A percentile compares a stretch with the other conserved stretches of the same genome.
These are phyloP conservation scores for Marcusenius ussheri DNA, from an alignment of 2,113 vertebrate species.

Conservation along the genomic window DNA sequence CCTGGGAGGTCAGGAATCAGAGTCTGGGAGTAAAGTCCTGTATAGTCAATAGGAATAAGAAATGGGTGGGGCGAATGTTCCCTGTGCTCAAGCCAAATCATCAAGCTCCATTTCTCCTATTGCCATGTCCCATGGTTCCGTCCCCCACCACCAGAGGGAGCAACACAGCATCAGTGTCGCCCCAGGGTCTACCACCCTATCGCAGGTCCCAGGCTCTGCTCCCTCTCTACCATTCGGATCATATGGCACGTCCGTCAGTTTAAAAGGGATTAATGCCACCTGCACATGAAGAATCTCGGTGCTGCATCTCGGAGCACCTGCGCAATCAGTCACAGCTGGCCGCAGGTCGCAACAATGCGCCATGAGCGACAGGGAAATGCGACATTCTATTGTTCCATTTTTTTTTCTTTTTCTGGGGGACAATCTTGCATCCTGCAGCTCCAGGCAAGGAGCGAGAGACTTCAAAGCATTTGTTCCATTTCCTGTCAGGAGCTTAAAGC, in stretches of 20 bases:
- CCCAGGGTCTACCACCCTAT: background rate
- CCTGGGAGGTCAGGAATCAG: background rate
- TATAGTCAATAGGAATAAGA: background rate
- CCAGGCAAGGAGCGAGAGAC: background rate
- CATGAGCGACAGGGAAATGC: background rate
- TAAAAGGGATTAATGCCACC: background rate
- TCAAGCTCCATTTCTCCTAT: background rate
- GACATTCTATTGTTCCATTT: background rate
- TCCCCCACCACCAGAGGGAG: background rate
- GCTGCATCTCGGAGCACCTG: background rate
- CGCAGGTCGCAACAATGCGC: background rate
- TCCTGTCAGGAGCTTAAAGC: conserved; percentile 4
- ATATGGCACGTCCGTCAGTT: background rate
- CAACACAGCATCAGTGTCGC: background rate
- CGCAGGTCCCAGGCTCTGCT: background rate
- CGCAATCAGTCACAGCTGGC: background rate
- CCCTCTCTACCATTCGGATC: background rate
- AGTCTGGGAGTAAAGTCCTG: background rate
- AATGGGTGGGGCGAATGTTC: background rate
- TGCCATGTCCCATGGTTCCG: background rate
- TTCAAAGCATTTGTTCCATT: conserved; percentile 15
- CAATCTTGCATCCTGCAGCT: background rate
- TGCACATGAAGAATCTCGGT: background rate
- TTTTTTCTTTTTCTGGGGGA: background rate
- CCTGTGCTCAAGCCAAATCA: background rate